Conservation (phyloP, 2,888 invertebrate genomes). For the Scaptomyza polygonia region DNA sequence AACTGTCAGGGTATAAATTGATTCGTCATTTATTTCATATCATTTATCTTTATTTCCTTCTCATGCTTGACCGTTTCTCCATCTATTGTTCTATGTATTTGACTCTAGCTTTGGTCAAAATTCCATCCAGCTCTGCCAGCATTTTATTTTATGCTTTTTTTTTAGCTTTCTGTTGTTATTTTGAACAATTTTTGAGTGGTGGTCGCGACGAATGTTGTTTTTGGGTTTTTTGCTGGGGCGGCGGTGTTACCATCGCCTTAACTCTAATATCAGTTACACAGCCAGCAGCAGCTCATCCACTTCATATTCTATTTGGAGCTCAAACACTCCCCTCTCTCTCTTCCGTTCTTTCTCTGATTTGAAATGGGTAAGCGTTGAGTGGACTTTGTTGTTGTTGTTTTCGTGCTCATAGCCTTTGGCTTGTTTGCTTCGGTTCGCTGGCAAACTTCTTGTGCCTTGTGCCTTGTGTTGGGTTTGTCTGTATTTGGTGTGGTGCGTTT, state of each 20-base stretch:
- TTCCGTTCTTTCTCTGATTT: constrained; percentile 34
- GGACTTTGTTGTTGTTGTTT: constrained; percentile 9
- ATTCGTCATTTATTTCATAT: constrained; percentile 4
- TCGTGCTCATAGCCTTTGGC: constrained; percentile 32
- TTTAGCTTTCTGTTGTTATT: constrained; percentile 29
- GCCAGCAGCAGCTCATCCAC: constrained; percentile 34
- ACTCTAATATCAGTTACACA: constrained; percentile 76
- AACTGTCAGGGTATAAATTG: constrained; percentile 8
- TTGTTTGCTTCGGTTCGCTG: constrained; percentile 22
- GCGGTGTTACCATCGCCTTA: constrained; percentile 76
- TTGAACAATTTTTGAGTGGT: constrained; percentile 51
- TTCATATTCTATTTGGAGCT: constrained; percentile 38
- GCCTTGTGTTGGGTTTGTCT: constrained; percentile 44
- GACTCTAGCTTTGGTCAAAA: constrained; percentile 29
- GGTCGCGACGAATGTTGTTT: constrained; percentile 42
- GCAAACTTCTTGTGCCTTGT: constrained; percentile 38
- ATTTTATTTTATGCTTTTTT: constrained; percentile 35
- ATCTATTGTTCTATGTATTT: constrained; percentile 16
- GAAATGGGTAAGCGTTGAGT: constrained; percentile 33
- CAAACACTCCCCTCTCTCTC: not conserved
- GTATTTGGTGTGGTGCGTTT: constrained; percentile 54
- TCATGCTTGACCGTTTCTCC: constrained; percentile 40
- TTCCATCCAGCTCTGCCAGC: constrained; percentile 30
- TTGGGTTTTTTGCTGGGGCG: constrained; percentile 2
- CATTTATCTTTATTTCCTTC: constrained; percentile 29